Evolutionary conservation across 2,797 vertebrate species (phyloP), one percentile per base, ranked within the genome.

Genomic region (Falco naumanni): DNA sequence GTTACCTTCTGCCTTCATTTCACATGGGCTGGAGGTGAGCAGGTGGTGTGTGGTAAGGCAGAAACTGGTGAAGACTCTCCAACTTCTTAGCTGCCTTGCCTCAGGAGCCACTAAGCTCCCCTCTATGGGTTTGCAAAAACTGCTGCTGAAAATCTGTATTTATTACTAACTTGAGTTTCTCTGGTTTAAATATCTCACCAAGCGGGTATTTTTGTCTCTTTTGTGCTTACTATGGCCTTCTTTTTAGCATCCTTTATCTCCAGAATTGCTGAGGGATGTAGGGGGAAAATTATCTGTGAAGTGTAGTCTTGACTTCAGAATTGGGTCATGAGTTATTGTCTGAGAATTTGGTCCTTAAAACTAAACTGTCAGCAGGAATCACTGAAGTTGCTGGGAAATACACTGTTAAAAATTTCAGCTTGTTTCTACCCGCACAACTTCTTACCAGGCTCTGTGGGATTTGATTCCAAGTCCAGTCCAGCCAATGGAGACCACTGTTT

Each of bases 331-430:
- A 95, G 64, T 74, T 90, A 74, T 11, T 82, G 64, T 33, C 63
- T 70, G 56, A 60, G 74, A 84, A 50, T 63, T 56, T 70, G 43
- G 59, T 89, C 54, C 77, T 94, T 61, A 75, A 86, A 91, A 84
- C 77, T 65, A 57, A 86, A 34, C n/a, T 76, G 66, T 92, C 92
- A 95, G 92, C 80, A 93, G 85, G 54, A 92, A 76, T 86, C 39
- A 66, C 33, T 89, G 78, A 76, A 94, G 95, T 81, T 64, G 50
- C 79, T 68, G 31, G 72, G 57, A 94, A 88, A 92, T 70, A 41
- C 1, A 25, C 39, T 66, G 26, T 63, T 87, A 37, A 80, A 87
- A 84, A 89, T 61, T 18, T 59, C 50, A 37, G 8, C 34, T 88
- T 84, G 54, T 33, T 87, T 96, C 72, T 48, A 87, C 31, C 77